Evolutionary conservation across 2,888 invertebrate genomes (phyloP), one percentile per base, ranked within the genome.

Genomic region (Drosophila mulleri): DNA sequence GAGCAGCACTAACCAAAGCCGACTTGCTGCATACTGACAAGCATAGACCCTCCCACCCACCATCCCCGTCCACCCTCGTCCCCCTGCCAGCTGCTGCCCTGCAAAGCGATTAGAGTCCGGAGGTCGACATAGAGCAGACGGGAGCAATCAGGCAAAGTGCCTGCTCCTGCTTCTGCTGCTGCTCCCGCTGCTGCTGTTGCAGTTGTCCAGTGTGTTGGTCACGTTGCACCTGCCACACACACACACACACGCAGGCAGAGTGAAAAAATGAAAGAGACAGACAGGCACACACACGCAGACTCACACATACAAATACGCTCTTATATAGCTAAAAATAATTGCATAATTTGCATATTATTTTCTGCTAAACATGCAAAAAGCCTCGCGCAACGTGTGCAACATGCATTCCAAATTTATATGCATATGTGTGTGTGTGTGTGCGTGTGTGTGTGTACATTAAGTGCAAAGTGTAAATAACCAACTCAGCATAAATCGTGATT

Each of bases 401-500:
- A 87, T 83, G 88, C 88, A 88, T 83, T 86, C 82, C 75, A 52
- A 75, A 84, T 70, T 78, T 57, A 14, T 58, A 42, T 82, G 39
- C 44, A 20, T 58, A 29, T 8, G 18, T 32, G 32, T 8, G 23
- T 23, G n/a, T 8, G 23, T 26, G 18, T 42, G 61, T 56, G 66
- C 20, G 37, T 35, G 58, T 57, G 60, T 78, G 63, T 82, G 68
- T 80, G 78, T 85, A 75, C 78, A 84, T 88, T 83, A 83, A 79
- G 82, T 81, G 80, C 74, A 81, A 80, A 68, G 63, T 73, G 82
- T 88, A 90, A 87, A 78, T 88, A 91, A 71, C 78, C 72, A 70
- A 79, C 82, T 71, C 79, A 75, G 91, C 91, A 91, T 91, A 90
- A 91, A 91, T 91, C 83, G 90, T 91, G 91, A 90, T 91, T 91